Conservation (phyloP, 2,888 invertebrate genomes). For the Idaea dimidiata region DNA sequence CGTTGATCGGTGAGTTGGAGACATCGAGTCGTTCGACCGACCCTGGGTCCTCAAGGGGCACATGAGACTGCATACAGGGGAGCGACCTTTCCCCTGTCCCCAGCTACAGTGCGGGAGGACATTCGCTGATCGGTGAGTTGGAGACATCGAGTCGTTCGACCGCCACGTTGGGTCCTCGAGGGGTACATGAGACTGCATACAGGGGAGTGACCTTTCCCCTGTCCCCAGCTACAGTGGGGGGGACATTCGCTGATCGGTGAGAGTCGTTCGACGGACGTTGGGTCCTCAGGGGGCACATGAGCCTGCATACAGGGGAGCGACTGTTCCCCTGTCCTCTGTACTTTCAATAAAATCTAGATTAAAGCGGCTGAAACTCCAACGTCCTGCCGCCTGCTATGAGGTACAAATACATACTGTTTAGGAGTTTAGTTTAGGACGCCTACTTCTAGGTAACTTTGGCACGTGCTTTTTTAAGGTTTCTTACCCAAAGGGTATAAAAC, state of each 20-base stretch:
- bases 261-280: constrained; percentile 5
- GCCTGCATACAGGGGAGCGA: no score
- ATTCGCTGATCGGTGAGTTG: constrained; percentile 83
- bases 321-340: background rate
- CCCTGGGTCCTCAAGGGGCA: constrained; percentile 87
- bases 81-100: constrained; percentile 85
- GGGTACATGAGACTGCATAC: constrained; percentile 85
- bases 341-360: no score
- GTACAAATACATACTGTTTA: no score
- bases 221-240: constrained; percentile 82
- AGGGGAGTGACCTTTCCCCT: constrained; percentile 85
- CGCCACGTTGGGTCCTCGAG: constrained; percentile 85
- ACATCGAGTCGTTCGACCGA: constrained; percentile 83
- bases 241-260: constrained; percentile 85
- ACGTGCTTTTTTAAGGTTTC: no score
- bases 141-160: constrained; percentile 77
- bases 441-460: no score
- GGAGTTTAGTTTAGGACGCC: no score
- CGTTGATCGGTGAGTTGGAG: constrained; percentile 80
- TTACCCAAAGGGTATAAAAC: no score
- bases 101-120: constrained; percentile 80
- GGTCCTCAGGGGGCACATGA: no score
- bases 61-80: constrained; percentile 84
- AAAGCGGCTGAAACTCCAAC: no score
- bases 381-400: no score